Percentiles rank a stretch among this genome's conserved stretches.
Conservation (phyloP, 2,113 vertebrate genomes). For the Pseudopipra pipra region DNA sequence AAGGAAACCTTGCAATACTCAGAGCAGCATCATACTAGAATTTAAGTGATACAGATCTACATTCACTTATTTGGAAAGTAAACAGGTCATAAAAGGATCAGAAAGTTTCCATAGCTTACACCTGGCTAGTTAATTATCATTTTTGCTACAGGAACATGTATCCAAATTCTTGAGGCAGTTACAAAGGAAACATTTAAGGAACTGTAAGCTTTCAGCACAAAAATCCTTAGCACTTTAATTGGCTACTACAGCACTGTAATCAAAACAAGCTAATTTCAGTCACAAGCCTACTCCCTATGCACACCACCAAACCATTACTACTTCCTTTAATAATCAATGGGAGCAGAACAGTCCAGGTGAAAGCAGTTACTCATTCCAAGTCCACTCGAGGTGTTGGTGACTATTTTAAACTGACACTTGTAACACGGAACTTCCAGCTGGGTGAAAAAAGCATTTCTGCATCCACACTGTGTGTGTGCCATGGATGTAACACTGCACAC, state of each 20-base stretch:
- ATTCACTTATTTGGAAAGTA: not conserved
- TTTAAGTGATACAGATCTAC: not conserved
- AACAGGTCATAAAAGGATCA: not conserved
- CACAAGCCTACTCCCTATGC: not conserved
- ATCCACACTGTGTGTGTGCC: too few relatives aligned
- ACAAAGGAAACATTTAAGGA: not conserved
- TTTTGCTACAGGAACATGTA: not conserved
- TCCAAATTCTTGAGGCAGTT: not conserved
- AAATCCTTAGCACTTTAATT: not conserved
- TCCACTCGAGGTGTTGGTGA: not conserved
- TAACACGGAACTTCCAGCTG: not conserved
- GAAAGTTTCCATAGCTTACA: not conserved
- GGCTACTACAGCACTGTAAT: not conserved
- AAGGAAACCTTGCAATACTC: not conserved
- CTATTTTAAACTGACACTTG: not conserved
- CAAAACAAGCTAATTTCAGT: not conserved
- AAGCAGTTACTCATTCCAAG: not conserved
- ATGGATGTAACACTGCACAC: accelerated
- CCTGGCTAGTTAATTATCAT: not conserved
- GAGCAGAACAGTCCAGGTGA: not conserved
- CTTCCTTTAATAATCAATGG: not conserved
- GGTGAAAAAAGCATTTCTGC: not conserved
- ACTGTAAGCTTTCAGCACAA: not conserved
- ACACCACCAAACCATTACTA: not conserved
- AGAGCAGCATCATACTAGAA: not conserved